phyloP scores from a whole-genome alignment of 2,888 invertebrate genomes.

The Microplitis deprimator region DNA sequence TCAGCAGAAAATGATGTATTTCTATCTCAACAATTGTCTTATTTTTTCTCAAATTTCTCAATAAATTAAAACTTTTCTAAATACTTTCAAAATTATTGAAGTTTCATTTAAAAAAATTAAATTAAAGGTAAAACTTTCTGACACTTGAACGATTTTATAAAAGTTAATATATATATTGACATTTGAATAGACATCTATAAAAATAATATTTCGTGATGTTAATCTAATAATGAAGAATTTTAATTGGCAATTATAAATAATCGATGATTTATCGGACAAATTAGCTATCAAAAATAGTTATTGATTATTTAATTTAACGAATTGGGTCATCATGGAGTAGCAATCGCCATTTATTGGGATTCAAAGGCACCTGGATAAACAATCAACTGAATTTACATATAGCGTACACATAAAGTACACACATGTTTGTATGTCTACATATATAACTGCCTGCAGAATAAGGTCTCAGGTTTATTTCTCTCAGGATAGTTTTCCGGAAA shows the following conservation, averaged over 20 bases:
- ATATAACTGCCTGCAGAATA: background rate
- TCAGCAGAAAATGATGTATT: too few species aligned
- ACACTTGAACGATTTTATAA: background rate
- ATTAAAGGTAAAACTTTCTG: background rate
- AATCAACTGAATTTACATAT: slow-evolving; percentile 4
- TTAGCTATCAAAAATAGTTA: background rate
- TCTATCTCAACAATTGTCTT: too few species aligned
- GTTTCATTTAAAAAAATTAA: too few species aligned
- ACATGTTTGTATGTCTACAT: background rate
- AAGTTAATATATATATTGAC: background rate
- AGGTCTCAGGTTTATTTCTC: slow-evolving; percentile 10
- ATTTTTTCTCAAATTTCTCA: too few species aligned
- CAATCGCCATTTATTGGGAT: slow-evolving; percentile 23
- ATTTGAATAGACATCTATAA: background rate
- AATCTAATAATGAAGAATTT: background rate
- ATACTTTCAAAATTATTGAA: too few species aligned
- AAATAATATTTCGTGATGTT: background rate
- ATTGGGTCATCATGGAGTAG: slow-evolving; percentile 32
- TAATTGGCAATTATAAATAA: background rate
- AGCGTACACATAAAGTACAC: background rate
- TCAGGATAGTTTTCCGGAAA: slow-evolving; percentile 26
- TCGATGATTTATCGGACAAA: background rate
- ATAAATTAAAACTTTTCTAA: too few species aligned
- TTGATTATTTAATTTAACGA: slow-evolving; percentile 28
- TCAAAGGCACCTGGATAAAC: background rate